These are phyloP conservation scores for Pelodytes ibericus DNA, from an alignment of 2,797 vertebrate genomes.

Conservation along the genomic window DNA sequence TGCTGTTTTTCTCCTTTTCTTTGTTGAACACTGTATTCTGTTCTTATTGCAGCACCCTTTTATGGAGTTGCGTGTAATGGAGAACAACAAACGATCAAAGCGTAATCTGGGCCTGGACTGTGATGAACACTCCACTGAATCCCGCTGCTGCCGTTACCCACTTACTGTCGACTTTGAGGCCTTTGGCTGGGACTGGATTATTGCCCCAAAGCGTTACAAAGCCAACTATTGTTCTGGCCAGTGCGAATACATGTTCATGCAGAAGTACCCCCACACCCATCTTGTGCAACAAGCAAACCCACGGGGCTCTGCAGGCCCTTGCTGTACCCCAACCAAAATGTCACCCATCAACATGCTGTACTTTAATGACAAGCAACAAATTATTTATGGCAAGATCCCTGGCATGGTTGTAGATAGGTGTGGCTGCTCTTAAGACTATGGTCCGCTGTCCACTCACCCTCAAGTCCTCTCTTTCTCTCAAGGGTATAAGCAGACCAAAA, in stretches of 20 bases:
- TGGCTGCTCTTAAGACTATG: conserved; percentile 87
- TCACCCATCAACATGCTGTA: conserved; percentile 99
- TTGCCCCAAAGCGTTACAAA: conserved; percentile 97
- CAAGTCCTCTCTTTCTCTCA: conserved; percentile 56
- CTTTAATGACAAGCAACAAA: conserved; percentile 99
- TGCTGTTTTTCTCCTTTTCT: not conserved
- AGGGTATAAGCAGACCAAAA: conserved; percentile 51
- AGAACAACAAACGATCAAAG: conserved; percentile 93
- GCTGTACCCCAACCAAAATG: conserved; percentile 99
- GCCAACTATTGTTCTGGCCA: conserved; percentile 99
- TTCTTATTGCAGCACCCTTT: conserved; percentile 85
- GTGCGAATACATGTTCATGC: conserved; percentile 99
- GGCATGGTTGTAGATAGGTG: conserved; percentile 98
- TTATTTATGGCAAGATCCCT: conserved; percentile 98
- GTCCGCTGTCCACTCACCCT: conserved; percentile 39
- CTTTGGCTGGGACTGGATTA: conserved; percentile 99
- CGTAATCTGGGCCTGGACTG: conserved; percentile 96
- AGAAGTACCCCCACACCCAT: conserved; percentile 98
- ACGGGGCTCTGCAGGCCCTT: conserved; percentile 93
- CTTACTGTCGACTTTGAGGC: conserved; percentile 98
- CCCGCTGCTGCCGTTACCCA: conserved; percentile 96
- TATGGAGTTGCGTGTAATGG: conserved; percentile 96
- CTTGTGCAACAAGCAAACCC: conserved; percentile 97
- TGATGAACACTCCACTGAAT: conserved; percentile 95
- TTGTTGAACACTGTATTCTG: conserved; percentile 29